A percentile compares a stretch with the other conserved stretches of the same genome.
Evolutionary conservation across 2,888 invertebrate species (phyloP).

Genomic region (Panopea generosa): DNA sequence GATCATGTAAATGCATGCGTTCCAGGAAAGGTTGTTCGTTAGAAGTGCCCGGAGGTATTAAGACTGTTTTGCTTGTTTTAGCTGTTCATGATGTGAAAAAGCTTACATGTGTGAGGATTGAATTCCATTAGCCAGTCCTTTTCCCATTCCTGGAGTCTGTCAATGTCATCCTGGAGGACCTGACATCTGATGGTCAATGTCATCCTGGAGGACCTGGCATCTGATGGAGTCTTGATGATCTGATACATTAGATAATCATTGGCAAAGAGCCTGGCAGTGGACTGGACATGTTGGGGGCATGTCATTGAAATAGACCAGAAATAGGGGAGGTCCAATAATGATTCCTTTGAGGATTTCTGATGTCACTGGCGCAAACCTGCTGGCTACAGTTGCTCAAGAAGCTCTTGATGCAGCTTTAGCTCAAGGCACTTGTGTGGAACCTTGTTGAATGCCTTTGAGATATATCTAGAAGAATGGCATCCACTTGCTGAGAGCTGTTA

Average conservation of each 20-base stretch:
- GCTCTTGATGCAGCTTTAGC: not conserved
- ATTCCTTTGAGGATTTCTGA: not conserved
- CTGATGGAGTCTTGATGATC: no score
- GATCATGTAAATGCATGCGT: not conserved
- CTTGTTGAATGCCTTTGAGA: no score
- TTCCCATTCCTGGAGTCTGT: not conserved
- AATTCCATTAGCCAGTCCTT: no score
- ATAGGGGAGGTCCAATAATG: not conserved
- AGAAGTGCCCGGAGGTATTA: not conserved
- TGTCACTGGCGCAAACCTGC: not conserved
- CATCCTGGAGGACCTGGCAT: not conserved
- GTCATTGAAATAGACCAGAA: not conserved
- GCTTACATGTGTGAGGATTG: not conserved
- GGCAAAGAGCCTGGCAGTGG: no score
- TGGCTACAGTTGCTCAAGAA: no score
- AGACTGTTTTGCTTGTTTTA: no score
- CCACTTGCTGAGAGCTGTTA: not conserved
- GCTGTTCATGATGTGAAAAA: not conserved
- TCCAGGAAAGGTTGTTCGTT: not conserved
- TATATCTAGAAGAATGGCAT: not conserved
- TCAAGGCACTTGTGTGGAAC: not conserved
- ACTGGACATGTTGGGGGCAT: no score
- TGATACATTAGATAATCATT: not conserved
- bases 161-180: not conserved
- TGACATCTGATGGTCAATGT: not conserved